These are phyloP conservation scores for Philaethria dido DNA, from an alignment of 2,888 invertebrate genomes.

Conservation along the genomic window DNA sequence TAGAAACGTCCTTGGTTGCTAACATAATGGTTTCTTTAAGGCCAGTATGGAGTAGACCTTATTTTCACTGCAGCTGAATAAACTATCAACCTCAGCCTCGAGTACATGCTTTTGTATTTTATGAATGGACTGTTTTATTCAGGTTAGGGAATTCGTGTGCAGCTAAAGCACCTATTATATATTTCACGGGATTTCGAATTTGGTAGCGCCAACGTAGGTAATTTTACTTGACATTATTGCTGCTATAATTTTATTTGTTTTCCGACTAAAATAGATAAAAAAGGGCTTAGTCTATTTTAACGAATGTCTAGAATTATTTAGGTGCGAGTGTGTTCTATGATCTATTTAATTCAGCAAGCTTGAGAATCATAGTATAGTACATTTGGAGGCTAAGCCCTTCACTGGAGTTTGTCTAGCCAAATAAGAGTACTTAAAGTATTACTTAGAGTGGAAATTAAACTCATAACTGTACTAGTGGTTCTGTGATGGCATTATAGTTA, in stretches of 20 bases:
- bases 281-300: not conserved
- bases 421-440: too few relatives aligned
- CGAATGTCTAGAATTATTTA: too few relatives aligned
- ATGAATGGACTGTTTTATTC: constrained; percentile 36
- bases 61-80: constrained; percentile 32
- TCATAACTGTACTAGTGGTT: too few relatives aligned
- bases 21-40: not conserved
- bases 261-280: not conserved
- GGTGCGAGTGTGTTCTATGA: too few relatives aligned
- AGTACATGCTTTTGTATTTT: constrained; percentile 34
- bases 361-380: too few relatives aligned
- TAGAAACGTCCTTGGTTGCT: not conserved
- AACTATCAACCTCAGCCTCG: constrained; percentile 31
- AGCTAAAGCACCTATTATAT: constrained; percentile 13
- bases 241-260: constrained; percentile 7
- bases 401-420: too few relatives aligned
- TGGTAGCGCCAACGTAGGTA: not conserved
- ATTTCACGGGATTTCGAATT: constrained; percentile 10
- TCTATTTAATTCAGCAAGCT: too few relatives aligned
- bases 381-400: too few relatives aligned
- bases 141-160: constrained; percentile 5
- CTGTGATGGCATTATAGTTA: too few relatives aligned
- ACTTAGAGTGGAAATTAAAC: too few relatives aligned
- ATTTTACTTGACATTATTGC: constrained; percentile 7
- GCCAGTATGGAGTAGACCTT: constrained; percentile 1